Evolutionary conservation across 2,888 invertebrate species (phyloP), one percentile per base, ranked within the genome.

Genomic region (Eilema sororculum): DNA sequence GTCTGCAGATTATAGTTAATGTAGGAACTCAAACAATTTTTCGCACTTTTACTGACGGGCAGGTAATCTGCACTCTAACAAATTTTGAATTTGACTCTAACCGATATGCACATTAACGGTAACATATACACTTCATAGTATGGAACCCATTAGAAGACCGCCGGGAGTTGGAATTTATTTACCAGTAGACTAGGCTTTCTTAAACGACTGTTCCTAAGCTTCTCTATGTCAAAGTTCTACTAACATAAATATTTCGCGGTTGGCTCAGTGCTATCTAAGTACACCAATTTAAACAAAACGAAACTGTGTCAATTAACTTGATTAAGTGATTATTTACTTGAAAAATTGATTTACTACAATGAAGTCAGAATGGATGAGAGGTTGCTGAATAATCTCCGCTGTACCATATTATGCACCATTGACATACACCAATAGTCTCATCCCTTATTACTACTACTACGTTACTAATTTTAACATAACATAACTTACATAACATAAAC

Each of bases 321-420:
- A 61, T 59, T 59, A 13, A 24, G 6, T 25, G 37, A 52, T 52
- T 57, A 52, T 69, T 65, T 65, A 33, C 30, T 59, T 41, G 52
- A 2, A 0, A 28, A 52, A 46, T 52, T 28, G 9, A 52, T 56
- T 28, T 30, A 30, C 16, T 28, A 28, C 24, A 25, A 6, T 52
- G 22, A 8, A 30, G n/a, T 52, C 5, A 28, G 13, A 41, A 64
- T 12, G 52, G 3, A 30, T 28, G 33, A 4, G 22, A n/a, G 52
- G 52, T 20, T 10, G 28, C 16, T 28, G 25, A 9, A 64, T 10
- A 22, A 46, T 28, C 4, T 33, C 30, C 4, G 30, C 8, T 33
- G 30, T 9, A 8, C n/a, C n/a, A n/a, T n/a, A n/a, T n/a, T n/a
- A n/a, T n/a, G n/a, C n/a, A n/a, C n/a, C n/a, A n/a, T n/a, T n/a